These are phyloP conservation scores for Eurystomus gularis DNA, from an alignment of 2,113 vertebrate genomes.

Conservation along the genomic window DNA sequence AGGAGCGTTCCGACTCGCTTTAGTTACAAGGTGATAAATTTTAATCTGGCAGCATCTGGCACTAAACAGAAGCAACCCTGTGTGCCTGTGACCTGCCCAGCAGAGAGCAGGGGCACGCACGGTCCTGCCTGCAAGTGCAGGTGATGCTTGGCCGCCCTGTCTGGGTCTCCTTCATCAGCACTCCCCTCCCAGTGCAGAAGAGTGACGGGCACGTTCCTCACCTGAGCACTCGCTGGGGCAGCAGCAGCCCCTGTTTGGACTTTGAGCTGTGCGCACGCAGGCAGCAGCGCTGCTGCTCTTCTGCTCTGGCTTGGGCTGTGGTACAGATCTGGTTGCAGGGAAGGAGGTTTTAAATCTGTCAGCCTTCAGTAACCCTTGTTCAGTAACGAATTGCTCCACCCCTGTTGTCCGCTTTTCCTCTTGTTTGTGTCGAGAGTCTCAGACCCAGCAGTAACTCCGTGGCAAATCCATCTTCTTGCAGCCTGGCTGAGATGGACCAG, in stretches of 20 bases:
- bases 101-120: not conserved
- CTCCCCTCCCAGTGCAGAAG: not conserved
- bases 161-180: not conserved
- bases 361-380: not conserved
- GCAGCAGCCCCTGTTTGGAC: not conserved
- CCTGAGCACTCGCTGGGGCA: not conserved
- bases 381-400: not conserved
- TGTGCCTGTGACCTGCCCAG: not conserved
- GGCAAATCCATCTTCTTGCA: conserved; percentile 59
- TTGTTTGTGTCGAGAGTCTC: not conserved
- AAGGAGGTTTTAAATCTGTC: not conserved
- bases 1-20: not conserved
- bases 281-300: not conserved
- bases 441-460: not conserved
- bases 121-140: not conserved
- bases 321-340: not conserved
- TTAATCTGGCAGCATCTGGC: not conserved
- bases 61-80: not conserved
- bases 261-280: not conserved
- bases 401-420: not conserved
- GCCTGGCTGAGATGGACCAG: conserved; percentile 86
- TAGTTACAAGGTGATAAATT: not conserved
- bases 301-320: not conserved
- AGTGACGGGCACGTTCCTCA: not conserved
- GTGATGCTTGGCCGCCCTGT: accelerated